Conservation (phyloP, 2,113 vertebrate genomes). For the Nymphicus hollandicus region DNA sequence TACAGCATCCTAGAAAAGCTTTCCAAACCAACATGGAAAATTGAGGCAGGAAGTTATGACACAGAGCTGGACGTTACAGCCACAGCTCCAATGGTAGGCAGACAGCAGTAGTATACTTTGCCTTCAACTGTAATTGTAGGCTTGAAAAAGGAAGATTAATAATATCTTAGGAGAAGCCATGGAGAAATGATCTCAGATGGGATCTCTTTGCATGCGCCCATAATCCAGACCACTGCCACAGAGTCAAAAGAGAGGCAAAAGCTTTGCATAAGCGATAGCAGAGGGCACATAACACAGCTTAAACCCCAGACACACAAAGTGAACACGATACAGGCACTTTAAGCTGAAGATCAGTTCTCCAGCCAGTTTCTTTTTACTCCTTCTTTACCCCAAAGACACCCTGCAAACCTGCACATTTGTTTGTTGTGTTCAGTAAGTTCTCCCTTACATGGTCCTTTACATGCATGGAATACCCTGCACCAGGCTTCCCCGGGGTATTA, state of each 20-base stretch:
- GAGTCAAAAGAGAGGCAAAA: not conserved
- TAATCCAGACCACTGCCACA: not conserved
- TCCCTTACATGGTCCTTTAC: not conserved
- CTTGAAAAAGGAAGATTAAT: constrained; percentile 19
- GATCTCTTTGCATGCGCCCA: not conserved
- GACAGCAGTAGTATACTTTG: not conserved
- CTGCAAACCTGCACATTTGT: not conserved
- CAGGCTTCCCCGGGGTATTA: not conserved
- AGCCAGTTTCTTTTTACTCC: not conserved
- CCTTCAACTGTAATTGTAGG: not conserved
- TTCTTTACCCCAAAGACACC: not conserved
- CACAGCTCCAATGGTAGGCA: not conserved
- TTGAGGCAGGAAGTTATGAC: constrained; percentile 19
- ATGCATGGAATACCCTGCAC: not conserved
- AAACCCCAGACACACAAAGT: not conserved
- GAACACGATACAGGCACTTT: not conserved
- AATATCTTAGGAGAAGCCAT: not conserved
- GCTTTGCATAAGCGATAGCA: not conserved
- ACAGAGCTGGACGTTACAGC: not conserved
- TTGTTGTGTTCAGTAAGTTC: not conserved
- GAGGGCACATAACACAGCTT: not conserved
- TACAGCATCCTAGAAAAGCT: not conserved
- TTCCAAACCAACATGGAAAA: constrained; percentile 51
- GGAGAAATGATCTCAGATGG: not conserved
- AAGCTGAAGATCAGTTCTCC: not conserved